A percentile compares a stretch with the other conserved stretches of the same genome.
phyloP scores from a whole-genome alignment of 2,113 vertebrate genomes.

The Psammodynastes pulverulentus region DNA sequence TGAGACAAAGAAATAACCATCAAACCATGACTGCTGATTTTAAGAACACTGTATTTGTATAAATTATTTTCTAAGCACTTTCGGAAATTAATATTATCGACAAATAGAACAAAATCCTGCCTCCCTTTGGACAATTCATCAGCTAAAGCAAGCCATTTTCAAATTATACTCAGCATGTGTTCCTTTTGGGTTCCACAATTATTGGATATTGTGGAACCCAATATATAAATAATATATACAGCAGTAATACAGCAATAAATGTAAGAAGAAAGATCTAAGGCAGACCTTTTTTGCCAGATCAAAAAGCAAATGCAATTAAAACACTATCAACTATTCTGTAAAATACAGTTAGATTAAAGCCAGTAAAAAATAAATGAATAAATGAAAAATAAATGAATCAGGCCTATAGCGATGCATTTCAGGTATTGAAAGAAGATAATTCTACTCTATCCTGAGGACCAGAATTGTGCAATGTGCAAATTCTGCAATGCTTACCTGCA shows the following conservation, averaged over 20 bases:
- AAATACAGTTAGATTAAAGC: not conserved
- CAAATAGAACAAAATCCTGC: not conserved
- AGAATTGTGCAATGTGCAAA: not conserved
- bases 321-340: not conserved
- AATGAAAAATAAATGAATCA: not conserved
- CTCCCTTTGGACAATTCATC: not conserved
- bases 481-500: not conserved
- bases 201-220: not conserved
- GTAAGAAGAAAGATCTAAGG: not conserved
- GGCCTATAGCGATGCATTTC: not conserved
- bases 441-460: not conserved
- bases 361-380: not conserved
- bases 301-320: not conserved
- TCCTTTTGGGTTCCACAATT: not conserved
- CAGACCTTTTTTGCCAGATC: not conserved
- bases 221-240: not conserved
- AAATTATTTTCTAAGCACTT: not conserved
- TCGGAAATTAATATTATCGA: not conserved
- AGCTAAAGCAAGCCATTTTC: not conserved
- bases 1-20: not conserved
- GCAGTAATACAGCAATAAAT: not conserved
- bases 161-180: too few relatives aligned
- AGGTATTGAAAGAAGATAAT: not conserved
- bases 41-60: not conserved
- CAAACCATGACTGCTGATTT: not conserved